These are phyloP conservation scores for Polietes domitor DNA, from an alignment of 2,888 invertebrate species.

Conservation along the genomic window DNA sequence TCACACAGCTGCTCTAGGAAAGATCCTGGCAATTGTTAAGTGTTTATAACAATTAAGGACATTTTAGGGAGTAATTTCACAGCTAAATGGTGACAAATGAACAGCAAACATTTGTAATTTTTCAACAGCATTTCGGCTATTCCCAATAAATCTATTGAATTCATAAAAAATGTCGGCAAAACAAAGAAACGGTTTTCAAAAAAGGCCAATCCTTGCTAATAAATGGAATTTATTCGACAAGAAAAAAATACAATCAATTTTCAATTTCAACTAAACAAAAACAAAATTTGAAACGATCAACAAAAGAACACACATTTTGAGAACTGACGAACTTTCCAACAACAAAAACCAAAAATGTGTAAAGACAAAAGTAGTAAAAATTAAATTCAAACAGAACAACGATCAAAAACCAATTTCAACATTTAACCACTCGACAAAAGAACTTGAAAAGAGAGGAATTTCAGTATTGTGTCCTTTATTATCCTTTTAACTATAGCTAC, in stretches of 20 bases:
- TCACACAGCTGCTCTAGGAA: too few relatives aligned
- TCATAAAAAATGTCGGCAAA: not conserved
- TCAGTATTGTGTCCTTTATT: not conserved
- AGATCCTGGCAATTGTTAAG: too few relatives aligned
- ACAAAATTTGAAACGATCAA: not conserved
- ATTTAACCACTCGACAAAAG: slow-evolving; percentile 49
- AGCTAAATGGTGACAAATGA: slow-evolving; percentile 69
- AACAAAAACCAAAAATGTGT: slow-evolving; percentile 45
- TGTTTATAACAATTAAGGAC: slow-evolving; percentile 44
- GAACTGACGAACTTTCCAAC: not conserved
- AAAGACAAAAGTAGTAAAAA: slow-evolving; percentile 51
- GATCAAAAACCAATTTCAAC: slow-evolving; percentile 70
- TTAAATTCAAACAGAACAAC: slow-evolving; percentile 69
- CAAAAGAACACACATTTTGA: not conserved
- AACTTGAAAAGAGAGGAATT: slow-evolving; percentile 11
- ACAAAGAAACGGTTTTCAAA: slow-evolving; percentile 56
- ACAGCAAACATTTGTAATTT: slow-evolving; percentile 62
- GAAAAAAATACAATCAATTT: slow-evolving; percentile 67
- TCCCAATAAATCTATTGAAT: slow-evolving; percentile 5
- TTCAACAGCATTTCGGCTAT: slow-evolving; percentile 12
- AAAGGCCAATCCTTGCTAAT: slow-evolving; percentile 69
- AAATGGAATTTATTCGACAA: slow-evolving; percentile 65
- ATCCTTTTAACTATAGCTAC: not conserved
- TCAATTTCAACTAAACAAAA: slow-evolving; percentile 49
- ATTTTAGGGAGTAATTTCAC: slow-evolving; percentile 68